Conservation (phyloP, 2,888 invertebrate genomes). For the Argyresthia goedartella region DNA sequence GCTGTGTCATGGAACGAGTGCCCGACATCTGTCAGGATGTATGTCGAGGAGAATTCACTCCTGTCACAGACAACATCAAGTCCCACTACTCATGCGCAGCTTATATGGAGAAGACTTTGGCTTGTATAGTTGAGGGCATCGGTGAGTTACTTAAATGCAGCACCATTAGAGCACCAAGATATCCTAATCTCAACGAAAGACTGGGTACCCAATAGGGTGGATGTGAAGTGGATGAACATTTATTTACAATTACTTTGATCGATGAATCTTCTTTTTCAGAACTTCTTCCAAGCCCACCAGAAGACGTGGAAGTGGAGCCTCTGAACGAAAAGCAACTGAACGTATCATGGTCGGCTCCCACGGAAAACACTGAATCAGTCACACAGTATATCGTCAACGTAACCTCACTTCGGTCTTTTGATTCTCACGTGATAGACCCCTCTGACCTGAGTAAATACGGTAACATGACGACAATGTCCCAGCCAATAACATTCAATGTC, state of each 20-base stretch:
- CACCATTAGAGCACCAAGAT: background rate
- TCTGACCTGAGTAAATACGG: constrained; percentile 49
- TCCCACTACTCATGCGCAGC: constrained; percentile 88
- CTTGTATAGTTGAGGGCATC: constrained; percentile 87
- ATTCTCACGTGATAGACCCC: constrained; percentile 66
- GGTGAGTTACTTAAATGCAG: constrained; percentile 27
- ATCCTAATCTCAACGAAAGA: background rate
- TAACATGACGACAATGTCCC: constrained; percentile 21
- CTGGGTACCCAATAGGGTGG: background rate
- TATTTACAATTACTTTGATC: background rate
- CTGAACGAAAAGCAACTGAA: constrained; percentile 79
- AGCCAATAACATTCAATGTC: constrained; percentile 65
- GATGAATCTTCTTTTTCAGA: constrained; percentile 50
- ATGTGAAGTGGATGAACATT: background rate
- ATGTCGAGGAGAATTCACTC: constrained; percentile 87
- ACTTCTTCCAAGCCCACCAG: constrained; percentile 81
- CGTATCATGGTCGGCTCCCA: constrained; percentile 78
- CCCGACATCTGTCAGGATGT: constrained; percentile 90
- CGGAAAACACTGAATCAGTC: constrained; percentile 74
- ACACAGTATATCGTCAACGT: constrained; percentile 79
- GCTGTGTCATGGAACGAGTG: constrained; percentile 84
- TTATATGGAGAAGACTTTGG: constrained; percentile 84
- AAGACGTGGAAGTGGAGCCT: constrained; percentile 79
- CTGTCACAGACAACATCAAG: constrained; percentile 85
- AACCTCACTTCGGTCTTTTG: constrained; percentile 78